Percentiles rank a stretch among this genome's conserved stretches.
phyloP scores from a whole-genome alignment of 2,113 vertebrate genomes.

The Calidris pugnax region DNA sequence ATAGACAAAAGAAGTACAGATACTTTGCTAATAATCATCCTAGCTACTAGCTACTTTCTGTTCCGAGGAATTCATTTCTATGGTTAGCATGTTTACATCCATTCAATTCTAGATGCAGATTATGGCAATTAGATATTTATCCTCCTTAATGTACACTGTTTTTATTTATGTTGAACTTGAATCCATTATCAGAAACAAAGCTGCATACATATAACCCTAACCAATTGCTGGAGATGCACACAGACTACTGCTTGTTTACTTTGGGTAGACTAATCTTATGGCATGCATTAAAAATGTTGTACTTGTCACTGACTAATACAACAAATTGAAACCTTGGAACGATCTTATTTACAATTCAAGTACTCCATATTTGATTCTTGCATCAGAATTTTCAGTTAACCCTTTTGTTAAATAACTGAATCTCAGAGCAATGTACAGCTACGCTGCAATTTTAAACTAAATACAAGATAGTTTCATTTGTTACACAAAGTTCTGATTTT shows the following conservation, averaged over 20 bases:
- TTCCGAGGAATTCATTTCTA: not conserved
- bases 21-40: not conserved
- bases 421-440: not conserved
- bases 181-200: conserved; percentile 79
- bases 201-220: conserved; percentile 54
- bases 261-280: conserved; percentile 65
- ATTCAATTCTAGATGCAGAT: conserved; percentile 41
- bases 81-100: conserved; percentile 29
- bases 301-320: conserved; percentile 70
- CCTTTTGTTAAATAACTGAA: not conserved
- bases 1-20: not conserved
- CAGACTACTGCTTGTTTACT: conserved; percentile 73
- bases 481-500: not conserved
- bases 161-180: conserved; percentile 73
- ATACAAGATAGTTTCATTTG: not conserved
- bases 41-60: not conserved
- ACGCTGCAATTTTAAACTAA: not conserved
- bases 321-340: conserved; percentile 58
- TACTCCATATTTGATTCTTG: not conserved
- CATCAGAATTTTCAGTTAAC: conserved; percentile 41
- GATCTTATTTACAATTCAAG: conserved; percentile 16
- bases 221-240: conserved; percentile 58
- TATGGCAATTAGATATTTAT: conserved; percentile 74
- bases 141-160: conserved; percentile 67
- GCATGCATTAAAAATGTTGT: conserved; percentile 72